phyloP scores from a whole-genome alignment of 2,888 invertebrate species.

The Neuroscelio doddi region DNA sequence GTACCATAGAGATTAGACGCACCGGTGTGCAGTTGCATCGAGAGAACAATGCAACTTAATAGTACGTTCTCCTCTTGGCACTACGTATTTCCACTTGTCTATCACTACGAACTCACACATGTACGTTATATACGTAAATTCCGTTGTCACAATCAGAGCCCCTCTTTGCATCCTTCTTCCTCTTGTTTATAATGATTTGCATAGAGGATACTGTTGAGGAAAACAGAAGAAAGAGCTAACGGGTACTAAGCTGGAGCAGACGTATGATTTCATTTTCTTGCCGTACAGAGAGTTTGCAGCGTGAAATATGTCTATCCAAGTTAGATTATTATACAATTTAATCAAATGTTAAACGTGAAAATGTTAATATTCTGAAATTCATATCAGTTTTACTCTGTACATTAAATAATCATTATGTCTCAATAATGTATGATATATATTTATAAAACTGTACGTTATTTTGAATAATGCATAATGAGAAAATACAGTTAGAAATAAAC shows the following conservation, averaged over 20 bases:
- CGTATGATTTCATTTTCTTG: constrained; percentile 5
- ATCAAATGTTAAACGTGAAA: too few relatives aligned
- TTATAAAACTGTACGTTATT: neutral
- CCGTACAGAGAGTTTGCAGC: neutral
- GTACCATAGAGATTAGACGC: constrained; percentile 63
- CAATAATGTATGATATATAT: too few relatives aligned
- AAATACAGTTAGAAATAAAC: neutral
- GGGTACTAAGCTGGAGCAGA: constrained; percentile 2
- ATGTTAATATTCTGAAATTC: too few relatives aligned
- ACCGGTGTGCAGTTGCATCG: constrained; percentile 60
- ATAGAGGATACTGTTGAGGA: constrained; percentile 6
- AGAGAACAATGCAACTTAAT: constrained; percentile 61
- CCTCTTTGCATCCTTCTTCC: constrained; percentile 28
- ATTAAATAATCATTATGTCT: too few relatives aligned
- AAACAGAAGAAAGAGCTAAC: constrained; percentile 18
- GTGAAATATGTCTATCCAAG: constrained; percentile 1
- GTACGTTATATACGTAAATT: constrained; percentile 36
- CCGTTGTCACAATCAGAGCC: constrained; percentile 53
- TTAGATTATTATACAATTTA: neutral
- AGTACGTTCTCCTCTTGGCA: constrained; percentile 44
- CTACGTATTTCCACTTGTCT: constrained; percentile 43
- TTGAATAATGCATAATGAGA: neutral
- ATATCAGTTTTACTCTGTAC: too few relatives aligned
- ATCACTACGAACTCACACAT: constrained; percentile 31
- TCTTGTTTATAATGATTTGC: constrained; percentile 11